Base-by-base conservation (phyloP, 2,888 invertebrate species). In the Gisinianus flammeolus region DNA sequence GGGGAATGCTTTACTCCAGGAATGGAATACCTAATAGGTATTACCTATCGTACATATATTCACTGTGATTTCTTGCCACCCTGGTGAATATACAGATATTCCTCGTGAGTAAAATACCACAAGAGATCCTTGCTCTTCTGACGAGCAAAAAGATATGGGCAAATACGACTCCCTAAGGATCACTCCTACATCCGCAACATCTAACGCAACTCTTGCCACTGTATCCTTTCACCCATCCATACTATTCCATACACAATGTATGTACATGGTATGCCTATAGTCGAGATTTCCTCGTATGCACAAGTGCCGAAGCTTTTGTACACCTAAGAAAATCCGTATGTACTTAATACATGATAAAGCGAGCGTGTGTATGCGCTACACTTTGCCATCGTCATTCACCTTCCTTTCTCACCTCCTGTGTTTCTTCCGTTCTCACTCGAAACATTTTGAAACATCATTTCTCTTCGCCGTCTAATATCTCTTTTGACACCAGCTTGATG, bases 101-200 rank as follows among this genome's bases (percentile, higher is more conserved):
- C 28, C 28, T 62, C 56, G 24, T 28, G 62, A 62, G 62, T 24
- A 28, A 26, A 26, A 62, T 8, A 58, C n/a, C 22, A 6, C 2
- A 58, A 24, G 58, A 44, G 44, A 44, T 4, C 2, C 44, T 44
- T 62, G 6, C 6, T 28, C 33, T 44, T 67, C 68, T 70, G 74
- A 68, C 68, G 70, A 74, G 70, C 54, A 31, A 56, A 56, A 58
- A 72, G 77, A 77, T 76, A 75, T 80, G 71, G 44, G 44, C 54
- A n/a, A 58, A 74, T 70, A 80, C 77, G 79, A 78, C 75, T 80
- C 79, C 79, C 79, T 56, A 10, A 80, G 79, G 79, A 80, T 76
- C 78, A 70, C 74, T 77, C 76, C 75, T 66, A 22, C 62, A n/a
- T 77, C 79, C 74, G 54, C 77, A 77, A 74, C 69, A 67, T 56